These are phyloP conservation scores for Leptura quadrifasciata DNA, from an alignment of 2,888 invertebrate genomes.

Conservation along the genomic window DNA sequence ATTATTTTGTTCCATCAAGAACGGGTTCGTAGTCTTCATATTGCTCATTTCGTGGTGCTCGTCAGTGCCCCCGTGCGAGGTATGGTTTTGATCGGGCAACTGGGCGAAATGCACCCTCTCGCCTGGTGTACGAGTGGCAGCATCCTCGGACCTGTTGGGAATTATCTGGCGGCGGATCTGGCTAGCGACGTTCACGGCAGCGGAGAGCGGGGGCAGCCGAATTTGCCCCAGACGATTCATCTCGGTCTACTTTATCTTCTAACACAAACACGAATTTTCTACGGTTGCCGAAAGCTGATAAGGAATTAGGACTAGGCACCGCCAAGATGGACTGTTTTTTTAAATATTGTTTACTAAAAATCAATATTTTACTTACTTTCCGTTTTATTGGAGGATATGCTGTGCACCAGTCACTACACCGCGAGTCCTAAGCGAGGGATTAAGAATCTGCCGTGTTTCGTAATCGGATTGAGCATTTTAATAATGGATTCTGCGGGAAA, in stretches of 20 bases:
- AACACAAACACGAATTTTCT: neutral
- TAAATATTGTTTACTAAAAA: conserved; percentile 38
- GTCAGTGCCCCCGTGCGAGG: conserved; percentile 72
- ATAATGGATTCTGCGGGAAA: conserved; percentile 57
- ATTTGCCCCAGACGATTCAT: conserved; percentile 82
- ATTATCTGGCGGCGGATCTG: conserved; percentile 87
- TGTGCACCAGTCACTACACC: conserved; percentile 22
- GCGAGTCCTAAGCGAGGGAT: neutral
- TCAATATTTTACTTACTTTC: conserved; percentile 32
- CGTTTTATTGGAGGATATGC: neutral
- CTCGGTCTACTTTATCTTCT: neutral
- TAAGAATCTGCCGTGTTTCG: neutral
- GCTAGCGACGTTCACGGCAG: conserved; percentile 88
- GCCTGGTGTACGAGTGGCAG: conserved; percentile 44
- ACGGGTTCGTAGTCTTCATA: conserved; percentile 77
- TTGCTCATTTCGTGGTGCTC: conserved; percentile 79
- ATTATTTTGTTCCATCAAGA: conserved; percentile 65
- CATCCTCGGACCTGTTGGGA: conserved; percentile 75
- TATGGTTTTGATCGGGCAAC: conserved; percentile 63
- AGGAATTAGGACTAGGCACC: conserved; percentile 47
- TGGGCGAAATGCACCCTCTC: conserved; percentile 65
- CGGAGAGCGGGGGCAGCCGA: conserved; percentile 83
- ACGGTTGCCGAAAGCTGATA: neutral
- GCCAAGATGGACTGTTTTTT: conserved; percentile 66
- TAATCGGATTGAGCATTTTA: conserved; percentile 48